Evolutionary conservation across 2,797 vertebrate species (phyloP).

Genomic region (Glyptemys insculpta): DNA sequence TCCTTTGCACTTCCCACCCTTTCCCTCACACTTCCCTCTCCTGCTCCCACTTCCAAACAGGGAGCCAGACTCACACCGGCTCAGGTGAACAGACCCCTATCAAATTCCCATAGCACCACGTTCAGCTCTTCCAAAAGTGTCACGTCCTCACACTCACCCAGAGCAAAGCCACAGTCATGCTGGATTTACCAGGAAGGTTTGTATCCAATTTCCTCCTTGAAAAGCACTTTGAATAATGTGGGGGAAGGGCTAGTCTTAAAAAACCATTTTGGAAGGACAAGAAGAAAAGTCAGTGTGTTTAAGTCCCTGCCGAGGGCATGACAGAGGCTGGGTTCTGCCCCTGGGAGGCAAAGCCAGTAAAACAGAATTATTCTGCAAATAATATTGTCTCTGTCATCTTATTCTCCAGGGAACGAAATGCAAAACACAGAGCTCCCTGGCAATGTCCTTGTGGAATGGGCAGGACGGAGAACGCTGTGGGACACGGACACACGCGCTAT

Average conservation of each 20-base stretch:
- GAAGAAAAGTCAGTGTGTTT: neutral
- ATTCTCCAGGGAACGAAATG: neutral
- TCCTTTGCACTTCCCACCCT: neutral
- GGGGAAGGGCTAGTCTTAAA: neutral
- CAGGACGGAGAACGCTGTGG: neutral
- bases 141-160: neutral
- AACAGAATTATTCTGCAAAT: neutral
- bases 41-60: neutral
- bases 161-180: neutral
- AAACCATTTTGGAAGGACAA: neutral
- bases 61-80: neutral
- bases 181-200: neutral
- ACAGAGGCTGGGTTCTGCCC: neutral
- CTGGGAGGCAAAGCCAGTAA: neutral
- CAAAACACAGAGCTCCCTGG: neutral
- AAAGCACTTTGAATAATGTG: neutral
- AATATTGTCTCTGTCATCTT: neutral
- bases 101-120: neutral
- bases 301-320: neutral
- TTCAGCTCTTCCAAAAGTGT: neutral
- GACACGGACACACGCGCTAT: neutral
- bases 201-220: neutral
- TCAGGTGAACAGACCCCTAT: neutral
- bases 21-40: neutral
- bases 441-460: neutral